phyloP scores from a whole-genome alignment of 64 coral and sea anemone genomes.

The Pachyseris speciosa region DNA sequence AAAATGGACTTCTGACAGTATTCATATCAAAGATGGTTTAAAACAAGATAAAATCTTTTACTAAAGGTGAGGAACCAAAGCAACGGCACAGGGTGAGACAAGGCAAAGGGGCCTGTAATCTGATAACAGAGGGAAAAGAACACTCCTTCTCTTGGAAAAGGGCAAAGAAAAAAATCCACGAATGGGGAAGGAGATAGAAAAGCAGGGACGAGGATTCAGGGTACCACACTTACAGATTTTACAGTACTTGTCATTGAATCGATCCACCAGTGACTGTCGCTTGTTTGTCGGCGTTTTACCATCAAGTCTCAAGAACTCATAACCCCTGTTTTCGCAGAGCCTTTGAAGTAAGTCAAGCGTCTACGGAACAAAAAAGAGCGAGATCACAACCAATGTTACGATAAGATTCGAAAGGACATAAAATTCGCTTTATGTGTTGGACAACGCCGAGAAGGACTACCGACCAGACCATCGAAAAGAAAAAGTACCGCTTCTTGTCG shows the following conservation, averaged over 20 bases:
- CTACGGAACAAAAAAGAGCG: constrained; percentile 11
- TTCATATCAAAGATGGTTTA: no score
- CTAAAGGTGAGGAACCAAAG: no score
- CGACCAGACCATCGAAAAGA: no score
- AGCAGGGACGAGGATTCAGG: background rate
- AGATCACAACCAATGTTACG: background rate
- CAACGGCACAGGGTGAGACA: no score
- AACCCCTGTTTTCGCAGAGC: constrained; percentile 67
- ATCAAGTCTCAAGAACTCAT: constrained; percentile 86
- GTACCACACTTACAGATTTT: constrained; percentile 80
- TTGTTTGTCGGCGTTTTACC: constrained; percentile 87
- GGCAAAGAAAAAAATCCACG: background rate
- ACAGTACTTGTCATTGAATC: constrained; percentile 86
- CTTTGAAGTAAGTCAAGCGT: constrained; percentile 93
- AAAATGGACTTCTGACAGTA: no score
- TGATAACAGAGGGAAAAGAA: background rate
- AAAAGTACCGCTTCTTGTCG: no score
- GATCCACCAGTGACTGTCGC: constrained; percentile 88
- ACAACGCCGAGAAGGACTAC: background rate
- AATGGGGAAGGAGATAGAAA: no score
- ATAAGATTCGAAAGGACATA: background rate
- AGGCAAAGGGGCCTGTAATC: no score
- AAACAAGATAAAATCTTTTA: no score
- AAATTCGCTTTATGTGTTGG: background rate
- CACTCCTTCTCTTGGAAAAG: background rate